phyloP scores from a whole-genome alignment of 2,797 vertebrate species.

The Simalia tracyae region DNA sequence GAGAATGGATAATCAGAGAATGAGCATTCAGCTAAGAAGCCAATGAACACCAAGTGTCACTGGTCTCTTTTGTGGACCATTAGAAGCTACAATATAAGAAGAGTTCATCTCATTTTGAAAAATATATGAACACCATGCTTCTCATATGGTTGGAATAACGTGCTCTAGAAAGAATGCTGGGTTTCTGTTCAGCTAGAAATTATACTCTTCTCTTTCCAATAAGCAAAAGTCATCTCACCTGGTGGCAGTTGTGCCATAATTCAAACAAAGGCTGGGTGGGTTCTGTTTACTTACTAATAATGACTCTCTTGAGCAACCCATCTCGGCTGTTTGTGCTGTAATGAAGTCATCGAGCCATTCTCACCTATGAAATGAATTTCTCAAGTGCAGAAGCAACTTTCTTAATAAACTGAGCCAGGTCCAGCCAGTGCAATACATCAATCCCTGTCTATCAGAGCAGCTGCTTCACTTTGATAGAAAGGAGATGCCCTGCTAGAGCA shows the following conservation, averaged over 20 bases:
- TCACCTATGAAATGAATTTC: rapidly evolving
- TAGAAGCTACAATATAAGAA: rapidly evolving
- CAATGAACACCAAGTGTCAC: neutral
- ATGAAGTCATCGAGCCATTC: neutral
- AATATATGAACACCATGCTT: neutral
- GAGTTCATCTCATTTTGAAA: neutral
- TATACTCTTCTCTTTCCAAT: neutral
- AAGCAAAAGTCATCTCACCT: neutral
- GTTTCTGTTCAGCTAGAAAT: neutral
- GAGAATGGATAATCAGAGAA: neutral
- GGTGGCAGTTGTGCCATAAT: neutral
- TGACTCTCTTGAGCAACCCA: neutral
- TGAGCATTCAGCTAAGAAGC: neutral
- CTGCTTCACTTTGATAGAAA: neutral
- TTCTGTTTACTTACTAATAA: neutral
- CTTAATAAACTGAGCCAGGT: neutral
- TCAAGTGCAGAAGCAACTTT: slow-evolving; percentile 9
- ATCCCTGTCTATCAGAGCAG: slow-evolving; percentile 5
- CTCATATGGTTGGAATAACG: neutral
- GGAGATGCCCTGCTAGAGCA: neutral
- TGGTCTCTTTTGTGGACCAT: neutral
- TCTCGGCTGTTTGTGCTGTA: neutral
- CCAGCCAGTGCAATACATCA: slow-evolving; percentile 6
- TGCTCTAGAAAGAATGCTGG: neutral
- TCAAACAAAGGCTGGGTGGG: neutral